Evolutionary conservation across 1,140 invertebrate genomes (phyloP), one percentile per base, ranked within the genome.

Genomic region (Diorhabda sublineata): DNA sequence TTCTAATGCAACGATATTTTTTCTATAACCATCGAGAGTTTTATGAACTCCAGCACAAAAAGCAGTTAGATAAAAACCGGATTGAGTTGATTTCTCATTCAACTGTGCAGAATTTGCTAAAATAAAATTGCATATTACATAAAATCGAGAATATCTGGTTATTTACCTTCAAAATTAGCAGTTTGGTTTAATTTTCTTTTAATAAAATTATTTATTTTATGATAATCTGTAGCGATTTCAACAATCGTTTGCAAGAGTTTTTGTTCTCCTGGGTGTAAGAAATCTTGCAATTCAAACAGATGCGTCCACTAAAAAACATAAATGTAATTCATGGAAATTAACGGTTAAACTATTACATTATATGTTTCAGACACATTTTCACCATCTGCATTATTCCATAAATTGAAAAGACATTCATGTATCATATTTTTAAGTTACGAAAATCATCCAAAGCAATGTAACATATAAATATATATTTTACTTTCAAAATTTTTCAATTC

Each of bases 21-120:
- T 74, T 47, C 83, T 79, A 76, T 87, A 89, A n/a, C 84, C 82
- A 65, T 85, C 79, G 3, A 90, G 78, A 0, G 85, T 84, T 68
- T 82, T 75, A 63, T 87, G 82, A 64, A 89, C 80, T 6, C 87
- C 88, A 78, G 85, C 82, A 42, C 85, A 86, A 68, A 89, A 84
- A 56, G 86, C 85, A 72, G 83, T 83, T 41, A 89, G 75, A 75
- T 90, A 90, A 26, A 85, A 73, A 3, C 88, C 87, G 65, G n/a
- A 63, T 26, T 58, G 67, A 41, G 67, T n/a, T 47, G 69, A 69
- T 67, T 45, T 44, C n/a, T 52, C 47, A 6, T 6, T 6, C n/a
- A 52, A 52, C 47, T 52, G 47, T 8, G 47, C n/a, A 3, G 2
- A 8, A n/a, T 6, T 52, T 8, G 47, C 47, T 52, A 4, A 52